Evolutionary conservation across 2,888 invertebrate genomes (phyloP).

Genomic region (Nomada ferruginata): DNA sequence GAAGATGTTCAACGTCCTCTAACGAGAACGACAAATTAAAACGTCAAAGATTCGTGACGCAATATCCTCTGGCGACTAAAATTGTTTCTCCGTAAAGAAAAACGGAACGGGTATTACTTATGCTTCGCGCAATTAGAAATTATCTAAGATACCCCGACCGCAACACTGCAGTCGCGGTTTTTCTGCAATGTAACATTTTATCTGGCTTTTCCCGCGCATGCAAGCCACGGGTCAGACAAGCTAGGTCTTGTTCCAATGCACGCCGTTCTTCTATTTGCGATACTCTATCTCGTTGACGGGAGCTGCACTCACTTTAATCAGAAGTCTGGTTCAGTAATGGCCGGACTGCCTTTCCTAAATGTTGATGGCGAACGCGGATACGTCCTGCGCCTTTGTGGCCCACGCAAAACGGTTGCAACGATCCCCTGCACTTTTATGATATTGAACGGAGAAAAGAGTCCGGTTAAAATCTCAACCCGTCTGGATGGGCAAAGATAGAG

Average conservation of each 20-base stretch:
- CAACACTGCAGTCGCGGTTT: neutral
- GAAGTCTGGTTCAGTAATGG: conserved; percentile 43
- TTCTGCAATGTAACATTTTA: conserved; percentile 19
- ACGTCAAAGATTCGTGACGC: neutral
- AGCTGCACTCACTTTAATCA: conserved; percentile 71
- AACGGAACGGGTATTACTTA: neutral
- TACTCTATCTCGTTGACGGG: conserved; percentile 49
- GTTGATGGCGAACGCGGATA: conserved; percentile 14
- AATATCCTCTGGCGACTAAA: too few relatives aligned
- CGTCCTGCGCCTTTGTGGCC: neutral
- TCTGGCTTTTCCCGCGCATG: neutral
- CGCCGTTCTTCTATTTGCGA: conserved; percentile 53
- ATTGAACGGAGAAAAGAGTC: neutral
- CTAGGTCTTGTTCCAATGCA: conserved; percentile 29
- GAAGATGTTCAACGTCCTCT: neutral
- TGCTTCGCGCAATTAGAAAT: conserved; percentile 18
- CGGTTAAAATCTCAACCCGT: neutral
- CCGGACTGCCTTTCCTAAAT: conserved; percentile 17
- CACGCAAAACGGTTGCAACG: neutral
- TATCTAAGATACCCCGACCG: neutral
- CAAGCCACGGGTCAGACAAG: neutral
- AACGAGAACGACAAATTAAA: conserved; percentile 6
- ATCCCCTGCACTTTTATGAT: neutral
- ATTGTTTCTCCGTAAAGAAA: too few relatives aligned
- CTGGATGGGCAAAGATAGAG: neutral